Evolutionary conservation across 2,888 invertebrate genomes (phyloP).

Genomic region (Agonum fuliginosum): DNA sequence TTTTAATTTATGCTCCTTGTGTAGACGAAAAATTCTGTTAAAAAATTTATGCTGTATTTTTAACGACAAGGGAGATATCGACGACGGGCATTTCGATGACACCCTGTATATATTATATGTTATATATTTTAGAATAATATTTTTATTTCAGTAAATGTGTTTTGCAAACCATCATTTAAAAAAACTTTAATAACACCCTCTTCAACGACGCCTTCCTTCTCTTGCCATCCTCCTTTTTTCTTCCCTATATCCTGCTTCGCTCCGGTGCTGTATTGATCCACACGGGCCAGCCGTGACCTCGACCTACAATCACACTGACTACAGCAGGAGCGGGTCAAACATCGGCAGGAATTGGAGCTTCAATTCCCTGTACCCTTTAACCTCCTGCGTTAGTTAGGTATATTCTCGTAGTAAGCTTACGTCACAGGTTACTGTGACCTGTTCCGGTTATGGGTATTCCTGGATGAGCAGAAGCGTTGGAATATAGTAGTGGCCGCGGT

Average conservation of each 20-base stretch:
- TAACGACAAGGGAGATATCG: too few relatives aligned
- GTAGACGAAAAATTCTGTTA: too few relatives aligned
- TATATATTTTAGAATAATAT: too few relatives aligned
- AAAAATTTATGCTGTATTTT: too few relatives aligned
- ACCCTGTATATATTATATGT: too few relatives aligned
- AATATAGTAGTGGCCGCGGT: too few relatives aligned
- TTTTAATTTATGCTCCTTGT: too few relatives aligned
- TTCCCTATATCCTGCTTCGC: background rate
- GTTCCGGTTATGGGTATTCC: too few relatives aligned
- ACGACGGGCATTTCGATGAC: too few relatives aligned
- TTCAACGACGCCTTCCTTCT: background rate
- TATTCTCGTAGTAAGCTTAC: conserved; percentile 33
- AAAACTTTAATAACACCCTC: conserved; percentile 1
- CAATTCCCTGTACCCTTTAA: background rate
- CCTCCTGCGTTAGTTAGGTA: conserved; percentile 6
- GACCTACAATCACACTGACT: conserved; percentile 68
- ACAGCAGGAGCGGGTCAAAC: conserved; percentile 67
- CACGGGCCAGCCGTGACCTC: conserved; percentile 71
- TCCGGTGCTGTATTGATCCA: conserved; percentile 66
- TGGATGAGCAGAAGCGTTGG: too few relatives aligned
- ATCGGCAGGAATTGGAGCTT: conserved; percentile 59
- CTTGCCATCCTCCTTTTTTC: background rate
- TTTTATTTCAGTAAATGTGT: too few relatives aligned
- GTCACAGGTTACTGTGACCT: conserved; percentile 26
- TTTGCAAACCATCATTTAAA: too few relatives aligned